phyloP scores from a whole-genome alignment of 2,113 vertebrate genomes.

The Mus spicilegus region DNA sequence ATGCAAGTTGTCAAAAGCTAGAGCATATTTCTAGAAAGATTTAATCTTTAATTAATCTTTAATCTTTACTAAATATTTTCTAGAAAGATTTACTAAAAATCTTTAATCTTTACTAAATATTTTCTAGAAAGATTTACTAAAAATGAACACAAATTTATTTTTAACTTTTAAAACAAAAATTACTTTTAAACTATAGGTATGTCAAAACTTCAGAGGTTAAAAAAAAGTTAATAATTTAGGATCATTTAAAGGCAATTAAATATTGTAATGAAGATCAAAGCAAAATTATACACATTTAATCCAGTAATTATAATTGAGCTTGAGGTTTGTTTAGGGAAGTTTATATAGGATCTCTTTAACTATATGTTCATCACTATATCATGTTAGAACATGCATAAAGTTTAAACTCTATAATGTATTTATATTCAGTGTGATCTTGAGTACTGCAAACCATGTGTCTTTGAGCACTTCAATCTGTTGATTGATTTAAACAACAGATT shows the following conservation, averaged over 20 bases:
- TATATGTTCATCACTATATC: background rate
- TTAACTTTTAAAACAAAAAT: background rate
- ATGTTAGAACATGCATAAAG: background rate
- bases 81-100: background rate
- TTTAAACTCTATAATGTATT: background rate
- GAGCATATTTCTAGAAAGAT: background rate
- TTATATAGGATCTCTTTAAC: background rate
- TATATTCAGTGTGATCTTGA: background rate
- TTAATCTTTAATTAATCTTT: background rate
- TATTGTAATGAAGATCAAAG: background rate
- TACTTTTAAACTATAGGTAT: background rate
- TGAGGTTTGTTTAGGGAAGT: background rate
- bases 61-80: background rate
- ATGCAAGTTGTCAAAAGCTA: background rate
- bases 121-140: background rate
- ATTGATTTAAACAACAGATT: background rate
- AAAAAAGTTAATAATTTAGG: background rate
- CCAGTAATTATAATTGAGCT: background rate
- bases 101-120: no score
- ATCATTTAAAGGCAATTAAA: background rate
- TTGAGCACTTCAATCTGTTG: background rate
- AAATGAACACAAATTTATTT: background rate
- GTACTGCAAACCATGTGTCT: background rate
- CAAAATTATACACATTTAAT: conserved; percentile 8
- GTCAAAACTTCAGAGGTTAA: background rate